Evolutionary conservation across 2,797 vertebrate genomes (phyloP), one percentile per base, ranked within the genome.

Genomic region (Mormyrus hasselquistii): DNA sequence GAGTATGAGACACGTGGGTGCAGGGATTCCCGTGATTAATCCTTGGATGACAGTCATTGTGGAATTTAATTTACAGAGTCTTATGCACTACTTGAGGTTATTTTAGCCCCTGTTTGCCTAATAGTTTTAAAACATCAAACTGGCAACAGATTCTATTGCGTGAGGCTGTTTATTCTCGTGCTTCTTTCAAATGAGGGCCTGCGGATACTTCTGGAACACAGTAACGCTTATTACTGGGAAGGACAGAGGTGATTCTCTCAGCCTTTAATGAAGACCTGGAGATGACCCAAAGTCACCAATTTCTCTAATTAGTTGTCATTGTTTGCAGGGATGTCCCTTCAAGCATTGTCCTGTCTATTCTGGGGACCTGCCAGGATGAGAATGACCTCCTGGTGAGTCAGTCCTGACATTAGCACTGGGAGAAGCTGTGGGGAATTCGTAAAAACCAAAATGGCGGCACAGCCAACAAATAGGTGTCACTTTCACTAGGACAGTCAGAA

Each of bases 291-390:
- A 82, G 88, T 88, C 73, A 59, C 88, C 9, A 12, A 19, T 55
- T 82, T 55, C 12, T 3, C 73, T 88, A 88, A 89, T 89, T 89
- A 79, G 41, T 25, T 89, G 88, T 84, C 88, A 62, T 85, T 65
- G 57, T 55, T 44, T 50, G 55, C 7, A 79, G 41, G 53, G 55
- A 65, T 55, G 44, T 85, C 57, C 76, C 88, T 22, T 84, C 5
- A 19, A 59, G 88, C 76, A 47, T 38, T 82, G 22, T 10, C 53
- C 69, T 62, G 83, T 52, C 55, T 86, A 86, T 86, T 86, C 49
- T 52, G 83, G 50, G 83, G 47, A 55, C 29, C 25, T 86, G 83
- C 29, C 83, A 86, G 83, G 12, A 2, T 5, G 47, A 53, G 52
- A 41, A 86, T 86, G 25, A 86, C 47, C 50, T 86, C 14, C 83